Evolutionary conservation across 2,797 vertebrate genomes (phyloP).

Genomic region (Poecilia picta): DNA sequence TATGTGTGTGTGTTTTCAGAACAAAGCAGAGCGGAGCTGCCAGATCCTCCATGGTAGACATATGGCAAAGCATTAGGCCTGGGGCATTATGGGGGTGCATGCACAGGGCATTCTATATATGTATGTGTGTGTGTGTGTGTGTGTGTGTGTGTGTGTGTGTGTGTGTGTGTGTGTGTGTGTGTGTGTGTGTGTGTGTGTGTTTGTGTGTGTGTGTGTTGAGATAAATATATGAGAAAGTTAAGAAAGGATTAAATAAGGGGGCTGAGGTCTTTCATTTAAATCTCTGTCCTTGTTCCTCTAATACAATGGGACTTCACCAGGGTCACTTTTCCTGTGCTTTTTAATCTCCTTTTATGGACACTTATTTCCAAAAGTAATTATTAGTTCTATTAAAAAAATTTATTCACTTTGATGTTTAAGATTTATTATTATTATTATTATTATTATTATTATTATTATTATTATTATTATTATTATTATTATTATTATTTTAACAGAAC

Average conservation of each 20-base stretch:
- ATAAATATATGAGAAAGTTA: constrained; percentile 61
- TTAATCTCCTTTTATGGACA: constrained; percentile 26
- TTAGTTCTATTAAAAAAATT: not conserved
- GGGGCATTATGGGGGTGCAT: constrained; percentile 53
- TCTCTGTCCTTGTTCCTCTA: constrained; percentile 36
- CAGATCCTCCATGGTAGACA: constrained; percentile 65
- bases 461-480: too few species aligned
- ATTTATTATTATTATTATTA: too few species aligned
- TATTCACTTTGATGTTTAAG: not conserved
- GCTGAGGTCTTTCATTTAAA: constrained; percentile 47
- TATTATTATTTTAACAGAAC: too few species aligned
- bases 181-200: too few species aligned
- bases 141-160: too few species aligned
- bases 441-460: too few species aligned
- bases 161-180: too few species aligned
- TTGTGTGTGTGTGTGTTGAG: constrained; percentile 14
- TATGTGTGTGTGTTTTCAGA: constrained; percentile 24
- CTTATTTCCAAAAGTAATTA: constrained; percentile 1
- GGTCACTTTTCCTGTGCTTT: constrained; percentile 48
- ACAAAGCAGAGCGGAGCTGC: constrained; percentile 58
- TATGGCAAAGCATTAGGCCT: constrained; percentile 69
- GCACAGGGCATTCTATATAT: constrained; percentile 25
- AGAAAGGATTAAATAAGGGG: constrained; percentile 60
- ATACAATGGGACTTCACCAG: constrained; percentile 25
- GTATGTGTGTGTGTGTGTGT: too few species aligned